Evolutionary conservation across 92 coral and sea anemone genomes (phyloP).

Genomic region (Actinernus sp.): DNA sequence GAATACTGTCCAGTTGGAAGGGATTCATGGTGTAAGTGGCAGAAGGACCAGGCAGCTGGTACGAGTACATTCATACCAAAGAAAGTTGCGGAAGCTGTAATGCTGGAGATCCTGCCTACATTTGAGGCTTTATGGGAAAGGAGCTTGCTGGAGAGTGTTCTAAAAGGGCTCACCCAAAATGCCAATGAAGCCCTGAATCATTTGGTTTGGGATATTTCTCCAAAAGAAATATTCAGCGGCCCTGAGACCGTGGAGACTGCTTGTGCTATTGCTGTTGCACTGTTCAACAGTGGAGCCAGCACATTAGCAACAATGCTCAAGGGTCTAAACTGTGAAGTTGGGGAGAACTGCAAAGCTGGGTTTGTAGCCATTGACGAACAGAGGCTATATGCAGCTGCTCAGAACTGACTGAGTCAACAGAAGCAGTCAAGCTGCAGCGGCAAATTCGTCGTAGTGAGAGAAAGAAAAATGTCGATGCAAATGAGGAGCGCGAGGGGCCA

Average conservation of each 20-base stretch:
- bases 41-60: conserved; percentile 1
- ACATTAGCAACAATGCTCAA: conserved; percentile 23
- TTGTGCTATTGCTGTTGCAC: conserved; percentile 28
- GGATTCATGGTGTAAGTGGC: conserved; percentile 40
- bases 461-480: no score
- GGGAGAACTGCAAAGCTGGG: conserved; percentile 43
- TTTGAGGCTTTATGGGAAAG: conserved; percentile 19
- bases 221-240: conserved; percentile 28
- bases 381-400: no score
- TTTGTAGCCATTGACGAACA: no score
- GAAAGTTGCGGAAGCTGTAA: no score
- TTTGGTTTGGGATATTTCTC: conserved; percentile 49
- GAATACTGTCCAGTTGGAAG: conserved; percentile 24
- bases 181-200: conserved; percentile 53
- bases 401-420: conserved; percentile 24
- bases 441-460: no score
- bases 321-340: conserved; percentile 34
- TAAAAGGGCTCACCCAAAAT: conserved; percentile 50
- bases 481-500: no score
- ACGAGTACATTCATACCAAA: no score
- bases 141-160: conserved; percentile 19
- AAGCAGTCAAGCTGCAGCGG: conserved; percentile 13
- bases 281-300: conserved; percentile 36
- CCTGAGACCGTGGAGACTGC: conserved; percentile 21
- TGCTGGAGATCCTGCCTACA: conserved; percentile 14